Base-by-base conservation (phyloP, 1,140 invertebrate genomes). In the Aphelinus atriplicis region DNA sequence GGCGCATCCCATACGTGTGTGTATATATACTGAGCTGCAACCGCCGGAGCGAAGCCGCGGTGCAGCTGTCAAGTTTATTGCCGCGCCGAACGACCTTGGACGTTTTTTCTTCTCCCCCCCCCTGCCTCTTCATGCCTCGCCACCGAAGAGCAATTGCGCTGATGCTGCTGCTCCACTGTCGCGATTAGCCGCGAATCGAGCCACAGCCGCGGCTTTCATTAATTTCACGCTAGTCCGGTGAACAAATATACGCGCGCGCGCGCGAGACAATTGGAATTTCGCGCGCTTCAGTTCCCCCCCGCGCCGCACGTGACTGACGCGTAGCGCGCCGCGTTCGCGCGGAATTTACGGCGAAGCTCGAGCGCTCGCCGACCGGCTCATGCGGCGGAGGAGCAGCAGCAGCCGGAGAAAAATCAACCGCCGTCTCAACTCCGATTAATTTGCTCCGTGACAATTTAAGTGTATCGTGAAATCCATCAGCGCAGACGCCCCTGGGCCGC, bases 71-170 rank as follows among this genome's bases (percentile, higher is more conserved):
- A 74, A 74, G 65, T 68, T 74, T 70, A 70, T 53, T 58, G 53
- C 73, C 66, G 53, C n/a, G 67, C 50, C 55, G 66, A 74, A 74
- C 66, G 73, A 53, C 73, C 73, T 75, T 75, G 73, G 62, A 57
- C 48, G n/a, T 42, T 57, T 75, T 75, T 75, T 70, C 53, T 45
- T 26, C 26, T 26, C 26, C 26, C 26, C 26, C 26, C 26, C 26
- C 26, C 26, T 0, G 0, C 26, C 26, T 0, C 26, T 26, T 26
- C 26, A 26, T 26, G 26, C 26, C 26, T 26, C 26, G 26, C 26
- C 26, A 26, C 26, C 26, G 26, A 26, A 26, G 26, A 26, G 26
- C 26, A 26, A 26, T 26, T 26, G 26, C 26, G 26, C 26, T 26
- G 26, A 26, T 26, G 26, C 26, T 26, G 26, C 26, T 26, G 26